A percentile compares a stretch with the other conserved stretches of the same genome.
Conservation (phyloP, 2,888 invertebrate genomes). For the Lymantria dispar region DNA sequence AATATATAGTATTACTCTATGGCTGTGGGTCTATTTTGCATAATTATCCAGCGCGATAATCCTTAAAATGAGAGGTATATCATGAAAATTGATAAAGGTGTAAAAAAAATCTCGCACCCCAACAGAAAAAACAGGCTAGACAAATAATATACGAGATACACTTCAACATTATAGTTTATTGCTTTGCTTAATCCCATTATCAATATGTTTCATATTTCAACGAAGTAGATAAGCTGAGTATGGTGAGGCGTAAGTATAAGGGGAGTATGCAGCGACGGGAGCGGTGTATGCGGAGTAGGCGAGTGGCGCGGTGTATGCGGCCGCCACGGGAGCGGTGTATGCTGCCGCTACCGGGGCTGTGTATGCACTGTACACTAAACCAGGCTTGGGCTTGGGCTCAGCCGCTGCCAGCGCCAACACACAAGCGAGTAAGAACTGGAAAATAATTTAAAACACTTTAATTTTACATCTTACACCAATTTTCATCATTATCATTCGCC, state of each 20-base stretch:
- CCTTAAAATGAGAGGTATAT: too few species aligned
- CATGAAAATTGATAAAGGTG: too few species aligned
- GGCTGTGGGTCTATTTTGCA: too few species aligned
- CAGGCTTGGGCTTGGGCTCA: conserved; percentile 10
- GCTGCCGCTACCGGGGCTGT: conserved; percentile 36
- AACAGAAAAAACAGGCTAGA: too few species aligned
- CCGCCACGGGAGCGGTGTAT: conserved; percentile 37
- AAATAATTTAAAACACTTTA: neutral
- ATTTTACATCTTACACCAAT: neutral
- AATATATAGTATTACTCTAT: too few species aligned
- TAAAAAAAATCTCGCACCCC: too few species aligned
- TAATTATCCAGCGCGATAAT: too few species aligned
- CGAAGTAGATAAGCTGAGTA: conserved; percentile 24
- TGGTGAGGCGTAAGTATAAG: conserved; percentile 47
- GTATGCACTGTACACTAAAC: conserved; percentile 32
- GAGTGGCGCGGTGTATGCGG: conserved; percentile 44
- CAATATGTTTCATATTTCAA: neutral
- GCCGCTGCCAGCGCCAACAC: conserved; percentile 3
- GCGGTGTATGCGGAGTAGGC: conserved; percentile 52
- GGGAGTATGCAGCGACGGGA: conserved; percentile 43
- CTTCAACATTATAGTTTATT: neutral
- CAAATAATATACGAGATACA: too few species aligned
- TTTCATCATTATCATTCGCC: too few species aligned
- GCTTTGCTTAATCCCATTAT: neutral
- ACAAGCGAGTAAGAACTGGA: conserved; percentile 3